These are phyloP conservation scores for Athripsodes cinereus DNA, from an alignment of 2,888 invertebrate species.

Conservation along the genomic window DNA sequence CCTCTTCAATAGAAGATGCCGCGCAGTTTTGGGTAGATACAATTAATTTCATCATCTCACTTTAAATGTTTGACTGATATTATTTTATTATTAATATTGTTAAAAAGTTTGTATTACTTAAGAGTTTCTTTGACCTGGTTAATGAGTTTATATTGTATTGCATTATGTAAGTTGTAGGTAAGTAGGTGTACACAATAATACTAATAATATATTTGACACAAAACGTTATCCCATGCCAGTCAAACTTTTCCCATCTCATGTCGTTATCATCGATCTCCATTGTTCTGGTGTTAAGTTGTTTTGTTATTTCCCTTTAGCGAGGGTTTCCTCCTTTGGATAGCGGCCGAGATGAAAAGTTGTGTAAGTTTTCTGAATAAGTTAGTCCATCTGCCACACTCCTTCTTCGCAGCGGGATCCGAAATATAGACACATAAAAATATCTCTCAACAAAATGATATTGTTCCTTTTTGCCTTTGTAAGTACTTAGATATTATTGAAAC, in stretches of 20 bases:
- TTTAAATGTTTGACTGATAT: too few species aligned
- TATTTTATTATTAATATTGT: too few species aligned
- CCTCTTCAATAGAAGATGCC: too few species aligned
- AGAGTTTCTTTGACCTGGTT: background rate
- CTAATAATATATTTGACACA: constrained; percentile 8
- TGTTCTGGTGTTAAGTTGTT: constrained; percentile 28
- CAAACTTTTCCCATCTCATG: constrained; percentile 27
- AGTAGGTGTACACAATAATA: too few species aligned
- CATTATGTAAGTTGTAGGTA: too few species aligned
- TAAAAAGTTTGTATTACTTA: background rate
- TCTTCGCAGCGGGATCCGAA: constrained; percentile 16
- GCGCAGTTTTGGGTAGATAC: too few species aligned
- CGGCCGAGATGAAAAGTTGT: constrained; percentile 26
- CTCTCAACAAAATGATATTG: too few species aligned
- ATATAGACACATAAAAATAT: background rate
- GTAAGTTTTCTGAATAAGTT: constrained; percentile 28
- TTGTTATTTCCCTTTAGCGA: constrained; percentile 23
- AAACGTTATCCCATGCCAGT: constrained; percentile 16
- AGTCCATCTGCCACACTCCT: constrained; percentile 26
- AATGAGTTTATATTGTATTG: background rate
- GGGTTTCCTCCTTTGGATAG: constrained; percentile 15
- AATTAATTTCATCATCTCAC: too few species aligned
- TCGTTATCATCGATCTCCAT: constrained; percentile 28
- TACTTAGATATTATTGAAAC: too few species aligned
- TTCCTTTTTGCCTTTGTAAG: too few species aligned